Evolutionary conservation across 2,113 vertebrate species (phyloP).

Genomic region (Sander vitreus): DNA sequence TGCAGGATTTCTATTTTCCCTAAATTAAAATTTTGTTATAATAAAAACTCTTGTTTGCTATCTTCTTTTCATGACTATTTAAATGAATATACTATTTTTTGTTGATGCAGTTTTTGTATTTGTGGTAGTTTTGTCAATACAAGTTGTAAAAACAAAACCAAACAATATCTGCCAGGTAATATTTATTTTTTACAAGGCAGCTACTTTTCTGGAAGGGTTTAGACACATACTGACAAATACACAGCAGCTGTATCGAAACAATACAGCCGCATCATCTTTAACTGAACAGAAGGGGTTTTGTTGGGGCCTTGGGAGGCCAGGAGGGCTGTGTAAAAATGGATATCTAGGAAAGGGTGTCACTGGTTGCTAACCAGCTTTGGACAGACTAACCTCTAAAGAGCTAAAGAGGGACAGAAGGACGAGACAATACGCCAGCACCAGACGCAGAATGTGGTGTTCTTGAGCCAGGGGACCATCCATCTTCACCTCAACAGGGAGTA

Average conservation of each 20-base stretch:
- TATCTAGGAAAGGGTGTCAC: slow-evolving; percentile 42
- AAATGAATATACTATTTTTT: not conserved
- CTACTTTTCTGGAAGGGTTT: not conserved
- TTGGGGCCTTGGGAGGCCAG: not conserved
- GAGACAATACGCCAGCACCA: slow-evolving; percentile 70
- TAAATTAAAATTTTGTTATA: slow-evolving; percentile 83
- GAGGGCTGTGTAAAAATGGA: slow-evolving; percentile 26
- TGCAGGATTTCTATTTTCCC: slow-evolving; percentile 75
- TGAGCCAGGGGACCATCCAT: slow-evolving; percentile 77
- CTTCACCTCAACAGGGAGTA: slow-evolving; percentile 82
- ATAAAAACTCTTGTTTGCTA: slow-evolving; percentile 51
- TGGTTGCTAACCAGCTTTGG: slow-evolving; percentile 74
- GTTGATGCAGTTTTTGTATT: not conserved
- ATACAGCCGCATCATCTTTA: not conserved
- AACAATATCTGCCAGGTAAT: not conserved
- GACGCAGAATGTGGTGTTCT: slow-evolving; percentile 72
- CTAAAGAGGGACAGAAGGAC: slow-evolving; percentile 71
- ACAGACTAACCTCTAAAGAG: slow-evolving; percentile 53
- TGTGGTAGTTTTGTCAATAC: not conserved
- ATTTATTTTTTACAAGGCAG: not conserved
- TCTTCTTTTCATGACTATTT: slow-evolving; percentile 1
- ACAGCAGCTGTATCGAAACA: slow-evolving; percentile 6
- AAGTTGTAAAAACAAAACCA: not conserved
- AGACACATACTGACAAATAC: slow-evolving; percentile 6
- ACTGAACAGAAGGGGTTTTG: slow-evolving; percentile 28